phyloP scores from a whole-genome alignment of 1,140 invertebrate species.

The Pinna nobilis region DNA sequence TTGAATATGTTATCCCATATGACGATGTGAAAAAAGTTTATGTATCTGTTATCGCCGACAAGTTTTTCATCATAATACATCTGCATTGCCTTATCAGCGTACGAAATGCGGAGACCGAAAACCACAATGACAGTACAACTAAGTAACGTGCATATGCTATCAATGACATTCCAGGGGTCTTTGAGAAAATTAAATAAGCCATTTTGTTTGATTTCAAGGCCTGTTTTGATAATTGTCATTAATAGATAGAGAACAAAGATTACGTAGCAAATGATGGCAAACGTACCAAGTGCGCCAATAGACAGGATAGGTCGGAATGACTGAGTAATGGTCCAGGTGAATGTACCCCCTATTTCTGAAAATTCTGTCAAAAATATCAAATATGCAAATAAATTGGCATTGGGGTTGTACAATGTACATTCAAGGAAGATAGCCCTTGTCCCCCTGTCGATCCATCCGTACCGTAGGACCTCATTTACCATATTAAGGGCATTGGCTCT shows the following conservation, averaged over 20 bases:
- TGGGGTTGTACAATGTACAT: constrained; percentile 77
- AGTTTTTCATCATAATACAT: constrained; percentile 27
- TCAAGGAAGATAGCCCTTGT: constrained; percentile 77
- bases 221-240: constrained; percentile 34
- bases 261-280: constrained; percentile 55
- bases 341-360: constrained; percentile 71
- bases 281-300: constrained; percentile 43
- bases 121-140: constrained; percentile 64
- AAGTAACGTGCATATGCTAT: constrained; percentile 62
- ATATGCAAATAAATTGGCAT: constrained; percentile 53
- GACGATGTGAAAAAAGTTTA: constrained; percentile 56
- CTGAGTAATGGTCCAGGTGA: constrained; percentile 56
- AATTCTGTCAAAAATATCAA: constrained; percentile 69
- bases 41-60: constrained; percentile 20
- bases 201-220: constrained; percentile 45
- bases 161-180: constrained; percentile 72
- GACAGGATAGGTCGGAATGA: constrained; percentile 50
- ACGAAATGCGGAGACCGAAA: constrained; percentile 55
- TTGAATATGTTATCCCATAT: constrained; percentile 50
- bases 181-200: constrained; percentile 61
- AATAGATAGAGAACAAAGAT: constrained; percentile 47
- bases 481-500: constrained; percentile 15
- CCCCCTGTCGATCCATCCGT: constrained; percentile 75
- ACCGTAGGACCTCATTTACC: constrained; percentile 65
- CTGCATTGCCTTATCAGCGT: constrained; percentile 16